These are phyloP conservation scores for Branchipolynoe longqiensis DNA, from an alignment of 2,888 invertebrate species.

Conservation along the genomic window DNA sequence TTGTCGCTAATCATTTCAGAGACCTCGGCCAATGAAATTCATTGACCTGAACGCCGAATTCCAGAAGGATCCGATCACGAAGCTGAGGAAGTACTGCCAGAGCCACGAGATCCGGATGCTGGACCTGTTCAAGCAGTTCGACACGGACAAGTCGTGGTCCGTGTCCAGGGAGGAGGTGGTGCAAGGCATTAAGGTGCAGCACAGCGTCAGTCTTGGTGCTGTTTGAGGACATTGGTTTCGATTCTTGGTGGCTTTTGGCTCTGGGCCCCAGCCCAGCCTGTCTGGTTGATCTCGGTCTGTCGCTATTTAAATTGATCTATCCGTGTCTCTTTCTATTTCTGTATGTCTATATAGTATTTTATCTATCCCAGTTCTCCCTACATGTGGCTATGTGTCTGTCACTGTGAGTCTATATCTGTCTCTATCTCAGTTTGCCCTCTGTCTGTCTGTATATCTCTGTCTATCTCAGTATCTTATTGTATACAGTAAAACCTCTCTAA, in stretches of 20 bases:
- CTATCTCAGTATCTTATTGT: too few relatives aligned
- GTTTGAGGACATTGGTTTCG: not conserved
- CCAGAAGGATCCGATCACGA: slow-evolving; percentile 73
- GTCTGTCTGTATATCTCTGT: too few relatives aligned
- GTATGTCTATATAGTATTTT: not conserved
- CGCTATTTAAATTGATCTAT: not conserved
- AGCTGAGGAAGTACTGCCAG: slow-evolving; percentile 71
- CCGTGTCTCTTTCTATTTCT: not conserved
- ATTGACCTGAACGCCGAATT: slow-evolving; percentile 14
- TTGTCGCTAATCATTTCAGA: too few relatives aligned
- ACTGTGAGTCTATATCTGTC: too few relatives aligned
- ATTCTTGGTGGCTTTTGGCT: not conserved
- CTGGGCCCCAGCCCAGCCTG: not conserved
- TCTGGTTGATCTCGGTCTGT: not conserved
- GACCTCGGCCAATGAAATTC: too few relatives aligned
- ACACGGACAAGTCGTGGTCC: slow-evolving; percentile 74
- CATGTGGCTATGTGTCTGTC: not conserved
- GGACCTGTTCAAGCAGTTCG: slow-evolving; percentile 78
- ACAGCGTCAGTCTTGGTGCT: slow-evolving; percentile 21
- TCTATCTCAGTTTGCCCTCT: too few relatives aligned
- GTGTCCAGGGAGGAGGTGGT: slow-evolving; percentile 75
- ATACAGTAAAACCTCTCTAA: too few relatives aligned
- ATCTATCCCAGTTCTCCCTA: not conserved
- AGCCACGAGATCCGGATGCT: slow-evolving; percentile 74
- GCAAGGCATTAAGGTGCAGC: slow-evolving; percentile 74